These are phyloP conservation scores for Leptinotarsa undecemlineata DNA, from an alignment of 1,140 invertebrate genomes.

Conservation along the genomic window DNA sequence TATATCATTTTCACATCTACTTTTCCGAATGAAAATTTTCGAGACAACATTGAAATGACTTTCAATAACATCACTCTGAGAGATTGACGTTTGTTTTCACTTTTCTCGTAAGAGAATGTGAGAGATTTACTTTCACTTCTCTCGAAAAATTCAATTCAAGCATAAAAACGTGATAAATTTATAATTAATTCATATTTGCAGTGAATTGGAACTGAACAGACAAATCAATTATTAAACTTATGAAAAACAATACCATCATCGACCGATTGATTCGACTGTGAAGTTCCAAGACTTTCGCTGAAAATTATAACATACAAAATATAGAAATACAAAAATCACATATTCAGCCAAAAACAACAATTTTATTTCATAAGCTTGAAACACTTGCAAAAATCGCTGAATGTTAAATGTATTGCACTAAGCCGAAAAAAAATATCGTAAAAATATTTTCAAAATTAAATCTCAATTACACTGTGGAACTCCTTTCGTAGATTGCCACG, in stretches of 20 bases:
- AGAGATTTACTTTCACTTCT: no score
- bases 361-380: not conserved
- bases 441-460: not conserved
- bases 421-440: not conserved
- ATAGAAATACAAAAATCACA: conserved; percentile 3
- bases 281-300: not conserved
- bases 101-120: not conserved
- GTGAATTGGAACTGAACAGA: not conserved
- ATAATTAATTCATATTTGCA: not conserved
- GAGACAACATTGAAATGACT: not conserved
- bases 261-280: not conserved
- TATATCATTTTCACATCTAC: not conserved
- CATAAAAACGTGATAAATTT: not conserved
- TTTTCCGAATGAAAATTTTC: not conserved
- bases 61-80: no score
- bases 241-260: not conserved
- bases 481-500: no score
- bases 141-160: conserved; percentile 3
- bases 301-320: conserved; percentile 1
- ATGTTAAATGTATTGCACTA: not conserved
- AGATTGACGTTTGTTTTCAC: no score
- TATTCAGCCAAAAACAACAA: conserved; percentile 3
- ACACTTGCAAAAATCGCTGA: conserved; percentile 1
- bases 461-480: no score
- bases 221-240: not conserved